Conservation (phyloP, 2,113 vertebrate species). For the Archilochus colubris region DNA sequence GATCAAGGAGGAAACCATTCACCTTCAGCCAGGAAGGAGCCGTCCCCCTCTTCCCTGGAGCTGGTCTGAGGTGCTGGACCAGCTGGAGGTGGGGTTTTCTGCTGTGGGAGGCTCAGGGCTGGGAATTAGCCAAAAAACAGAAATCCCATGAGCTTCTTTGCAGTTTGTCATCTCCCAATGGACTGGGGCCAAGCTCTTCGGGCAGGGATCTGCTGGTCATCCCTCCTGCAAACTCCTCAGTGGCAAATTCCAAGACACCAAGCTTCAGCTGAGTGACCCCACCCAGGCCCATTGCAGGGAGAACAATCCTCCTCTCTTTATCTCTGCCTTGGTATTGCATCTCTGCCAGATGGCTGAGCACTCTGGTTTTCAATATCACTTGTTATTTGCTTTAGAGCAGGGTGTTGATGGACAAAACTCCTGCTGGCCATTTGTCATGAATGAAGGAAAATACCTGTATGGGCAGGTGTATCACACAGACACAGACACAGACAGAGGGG, state of each 20-base stretch:
- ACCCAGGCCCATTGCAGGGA: not conserved
- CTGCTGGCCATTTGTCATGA: not conserved
- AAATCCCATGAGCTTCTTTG: not conserved
- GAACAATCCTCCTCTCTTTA: not conserved
- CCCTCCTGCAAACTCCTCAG: not conserved
- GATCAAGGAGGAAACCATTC: not conserved
- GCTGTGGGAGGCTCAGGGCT: not conserved
- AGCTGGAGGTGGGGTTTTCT: not conserved
- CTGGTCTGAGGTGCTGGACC: not conserved
- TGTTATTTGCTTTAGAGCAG: not conserved
- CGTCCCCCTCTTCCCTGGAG: not conserved
- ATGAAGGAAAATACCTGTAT: not conserved
- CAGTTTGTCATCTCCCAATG: not conserved
- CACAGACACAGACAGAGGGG: not conserved
- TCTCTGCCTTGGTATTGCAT: not conserved
- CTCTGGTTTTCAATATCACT: not conserved
- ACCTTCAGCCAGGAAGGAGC: not conserved
- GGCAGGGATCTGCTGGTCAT: not conserved
- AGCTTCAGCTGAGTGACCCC: not conserved
- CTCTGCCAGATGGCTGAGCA: not conserved
- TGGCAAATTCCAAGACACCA: accelerated
- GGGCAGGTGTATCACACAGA: not conserved
- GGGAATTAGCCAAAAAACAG: not conserved
- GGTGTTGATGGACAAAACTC: not conserved
- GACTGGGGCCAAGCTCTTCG: accelerated